Conservation (phyloP, 2,888 invertebrate species). For the Nesidiocoris tenuis region DNA sequence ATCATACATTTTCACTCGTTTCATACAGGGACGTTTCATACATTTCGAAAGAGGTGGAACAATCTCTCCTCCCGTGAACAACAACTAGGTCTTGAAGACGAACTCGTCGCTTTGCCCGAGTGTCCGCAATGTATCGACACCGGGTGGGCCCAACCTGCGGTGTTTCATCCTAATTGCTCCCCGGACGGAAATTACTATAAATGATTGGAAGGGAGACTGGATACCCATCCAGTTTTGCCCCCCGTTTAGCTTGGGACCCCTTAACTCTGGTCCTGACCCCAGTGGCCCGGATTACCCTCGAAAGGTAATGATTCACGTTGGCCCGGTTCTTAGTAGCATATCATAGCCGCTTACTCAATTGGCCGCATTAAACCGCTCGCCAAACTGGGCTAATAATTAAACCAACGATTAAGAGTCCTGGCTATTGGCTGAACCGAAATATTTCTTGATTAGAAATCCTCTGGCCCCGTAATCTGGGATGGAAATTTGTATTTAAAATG, state of each 20-base stretch:
- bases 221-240: not conserved
- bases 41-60: too few relatives aligned
- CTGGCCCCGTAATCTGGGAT: too few relatives aligned
- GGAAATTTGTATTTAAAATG: too few relatives aligned
- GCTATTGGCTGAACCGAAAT: slow-evolving; percentile 14
- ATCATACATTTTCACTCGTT: too few relatives aligned
- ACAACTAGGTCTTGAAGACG: not conserved
- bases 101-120: not conserved
- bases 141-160: not conserved
- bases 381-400: slow-evolving; percentile 30
- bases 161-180: slow-evolving; percentile 33
- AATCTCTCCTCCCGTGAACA: too few relatives aligned
- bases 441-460: slow-evolving; percentile 5
- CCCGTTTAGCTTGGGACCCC: not conserved
- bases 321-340: slow-evolving; percentile 5
- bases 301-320: slow-evolving; percentile 32
- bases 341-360: slow-evolving; percentile 8
- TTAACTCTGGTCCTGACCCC: slow-evolving; percentile 8
- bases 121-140: not conserved
- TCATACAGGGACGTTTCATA: too few relatives aligned
- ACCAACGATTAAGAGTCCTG: slow-evolving; percentile 14
- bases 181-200: slow-evolving; percentile 33
- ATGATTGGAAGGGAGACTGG: not conserved
- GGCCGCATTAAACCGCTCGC: slow-evolving; percentile 23
- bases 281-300: slow-evolving; percentile 18